A percentile compares a stretch with the other conserved stretches of the same genome.
phyloP scores from a whole-genome alignment of 2,113 vertebrate species.

The Fukomys damarensis region DNA sequence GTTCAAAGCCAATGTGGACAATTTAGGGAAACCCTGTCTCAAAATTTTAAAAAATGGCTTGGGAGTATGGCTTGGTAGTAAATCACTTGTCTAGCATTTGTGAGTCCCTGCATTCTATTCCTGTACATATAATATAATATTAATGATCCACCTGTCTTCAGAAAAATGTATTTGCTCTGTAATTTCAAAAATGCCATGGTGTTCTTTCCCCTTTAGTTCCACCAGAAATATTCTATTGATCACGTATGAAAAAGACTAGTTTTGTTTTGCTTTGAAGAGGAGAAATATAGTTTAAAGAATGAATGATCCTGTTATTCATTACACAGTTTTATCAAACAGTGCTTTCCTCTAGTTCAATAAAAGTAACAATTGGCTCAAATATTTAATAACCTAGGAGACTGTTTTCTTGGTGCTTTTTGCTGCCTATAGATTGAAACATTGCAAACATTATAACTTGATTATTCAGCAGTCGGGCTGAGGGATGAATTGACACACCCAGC shows the following conservation, averaged over 20 bases:
- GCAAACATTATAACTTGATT: slow-evolving; percentile 72
- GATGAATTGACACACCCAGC: slow-evolving; percentile 63
- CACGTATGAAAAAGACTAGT: not conserved
- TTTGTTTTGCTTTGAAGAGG: not conserved
- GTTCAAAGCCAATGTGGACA: not conserved
- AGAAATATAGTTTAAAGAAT: slow-evolving; percentile 11
- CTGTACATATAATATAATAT: not conserved
- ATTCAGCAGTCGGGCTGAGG: slow-evolving; percentile 45
- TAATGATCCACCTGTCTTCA: not conserved
- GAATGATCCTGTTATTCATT: not conserved
- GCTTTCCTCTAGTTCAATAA: slow-evolving; percentile 28
- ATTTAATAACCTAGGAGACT: slow-evolving; percentile 72
- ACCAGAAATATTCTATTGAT: slow-evolving; percentile 6
- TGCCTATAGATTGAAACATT: slow-evolving; percentile 55
- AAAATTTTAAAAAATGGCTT: not conserved
- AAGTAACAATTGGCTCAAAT: not conserved
- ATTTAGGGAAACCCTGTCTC: not conserved
- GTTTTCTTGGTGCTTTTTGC: not conserved
- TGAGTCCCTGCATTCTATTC: not conserved
- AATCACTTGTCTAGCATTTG: not conserved
- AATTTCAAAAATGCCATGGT: not conserved
- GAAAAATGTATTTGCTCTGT: not conserved
- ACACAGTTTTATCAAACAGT: slow-evolving; percentile 29
- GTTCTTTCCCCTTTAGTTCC: not conserved
- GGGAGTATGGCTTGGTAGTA: not conserved